phyloP scores from a whole-genome alignment of 2,888 invertebrate species.

The Exocentrus adspersus region DNA sequence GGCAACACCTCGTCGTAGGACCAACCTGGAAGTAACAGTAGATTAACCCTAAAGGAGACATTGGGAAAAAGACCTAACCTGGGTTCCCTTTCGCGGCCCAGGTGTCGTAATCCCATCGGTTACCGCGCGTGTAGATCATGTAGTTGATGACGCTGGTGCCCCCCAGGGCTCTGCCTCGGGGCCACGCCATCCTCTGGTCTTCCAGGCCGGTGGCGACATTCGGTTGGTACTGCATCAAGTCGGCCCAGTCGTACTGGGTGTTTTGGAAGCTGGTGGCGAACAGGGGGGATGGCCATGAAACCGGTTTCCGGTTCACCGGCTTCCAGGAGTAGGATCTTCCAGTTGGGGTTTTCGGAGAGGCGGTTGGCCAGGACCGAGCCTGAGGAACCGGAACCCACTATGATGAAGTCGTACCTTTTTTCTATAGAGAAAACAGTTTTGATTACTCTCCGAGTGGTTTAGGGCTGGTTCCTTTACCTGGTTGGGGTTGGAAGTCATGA shows the following conservation, averaged over 20 bases:
- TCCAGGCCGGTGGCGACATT: constrained; percentile 33
- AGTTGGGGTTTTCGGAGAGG: constrained; percentile 14
- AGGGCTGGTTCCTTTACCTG: too few relatives aligned
- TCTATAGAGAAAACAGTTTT: neutral
- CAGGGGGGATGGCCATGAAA: constrained; percentile 11
- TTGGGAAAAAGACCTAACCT: too few relatives aligned
- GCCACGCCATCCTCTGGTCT: constrained; percentile 59
- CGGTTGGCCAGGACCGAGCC: constrained; percentile 73
- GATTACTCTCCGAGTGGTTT: too few relatives aligned
- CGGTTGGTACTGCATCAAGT: constrained; percentile 56
- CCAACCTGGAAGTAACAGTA: constrained; percentile 68
- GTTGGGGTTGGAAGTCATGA: neutral
- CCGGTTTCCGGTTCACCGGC: constrained; percentile 16
- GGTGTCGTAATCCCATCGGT: constrained; percentile 72
- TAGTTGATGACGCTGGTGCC: constrained; percentile 71
- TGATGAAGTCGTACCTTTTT: constrained; percentile 76
- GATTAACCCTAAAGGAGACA: too few relatives aligned
- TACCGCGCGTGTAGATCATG: constrained; percentile 81
- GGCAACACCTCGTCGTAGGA: constrained; percentile 64
- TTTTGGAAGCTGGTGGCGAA: constrained; percentile 10
- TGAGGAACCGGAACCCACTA: constrained; percentile 86
- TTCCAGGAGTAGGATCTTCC: constrained; percentile 19
- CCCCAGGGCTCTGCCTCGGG: constrained; percentile 70
- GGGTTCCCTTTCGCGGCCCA: constrained; percentile 76
- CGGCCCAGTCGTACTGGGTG: constrained; percentile 59